Percentiles rank a stretch among this genome's conserved stretches.
These are phyloP conservation scores for Parazoanthus atlanticus DNA, from an alignment of 92 coral and sea anemone species.

Conservation along the genomic window DNA sequence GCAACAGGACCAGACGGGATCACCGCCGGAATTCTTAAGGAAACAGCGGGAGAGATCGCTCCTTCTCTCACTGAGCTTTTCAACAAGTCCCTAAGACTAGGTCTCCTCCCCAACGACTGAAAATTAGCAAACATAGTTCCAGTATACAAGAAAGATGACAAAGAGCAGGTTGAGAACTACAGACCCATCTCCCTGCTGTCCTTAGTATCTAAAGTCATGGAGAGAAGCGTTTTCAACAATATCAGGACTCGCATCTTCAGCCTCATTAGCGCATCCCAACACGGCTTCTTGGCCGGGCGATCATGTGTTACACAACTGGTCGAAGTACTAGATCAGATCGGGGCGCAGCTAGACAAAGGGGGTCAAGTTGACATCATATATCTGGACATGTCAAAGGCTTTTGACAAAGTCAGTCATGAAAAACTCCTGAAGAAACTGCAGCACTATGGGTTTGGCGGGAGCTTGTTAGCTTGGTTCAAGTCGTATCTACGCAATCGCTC, in stretches of 20 bases:
- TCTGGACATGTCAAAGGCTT: conserved; percentile 68
- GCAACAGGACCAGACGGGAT: conserved; percentile 44
- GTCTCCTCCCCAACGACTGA: conserved; percentile 15
- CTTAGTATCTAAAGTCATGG: conserved; percentile 12
- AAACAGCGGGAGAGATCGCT: conserved; percentile 34
- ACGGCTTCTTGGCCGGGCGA: conserved; percentile 46
- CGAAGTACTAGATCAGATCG: conserved; percentile 53
- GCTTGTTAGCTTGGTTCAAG: conserved; percentile 48
- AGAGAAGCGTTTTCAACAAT: conserved; percentile 8
- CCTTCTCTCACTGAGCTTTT: conserved; percentile 34
- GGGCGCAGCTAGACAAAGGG: conserved; percentile 52
- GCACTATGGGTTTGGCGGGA: conserved; percentile 50
- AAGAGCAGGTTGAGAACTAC: conserved; percentile 23
- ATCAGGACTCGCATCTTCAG: neutral
- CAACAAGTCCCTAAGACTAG: neutral
- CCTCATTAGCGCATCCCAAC: conserved; percentile 35
- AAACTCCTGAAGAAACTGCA: conserved; percentile 37
- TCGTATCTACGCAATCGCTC: conserved; percentile 52
- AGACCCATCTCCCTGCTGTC: conserved; percentile 22
- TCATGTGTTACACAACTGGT: conserved; percentile 55
- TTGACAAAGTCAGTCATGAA: conserved; percentile 56
- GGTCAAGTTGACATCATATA: conserved; percentile 51
- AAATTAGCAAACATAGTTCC: conserved; percentile 28
- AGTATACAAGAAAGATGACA: conserved; percentile 29
- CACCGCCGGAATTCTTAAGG: conserved; percentile 36